Evolutionary conservation across 2,888 invertebrate species (phyloP).

Genomic region (Cacoxenus indagator): DNA sequence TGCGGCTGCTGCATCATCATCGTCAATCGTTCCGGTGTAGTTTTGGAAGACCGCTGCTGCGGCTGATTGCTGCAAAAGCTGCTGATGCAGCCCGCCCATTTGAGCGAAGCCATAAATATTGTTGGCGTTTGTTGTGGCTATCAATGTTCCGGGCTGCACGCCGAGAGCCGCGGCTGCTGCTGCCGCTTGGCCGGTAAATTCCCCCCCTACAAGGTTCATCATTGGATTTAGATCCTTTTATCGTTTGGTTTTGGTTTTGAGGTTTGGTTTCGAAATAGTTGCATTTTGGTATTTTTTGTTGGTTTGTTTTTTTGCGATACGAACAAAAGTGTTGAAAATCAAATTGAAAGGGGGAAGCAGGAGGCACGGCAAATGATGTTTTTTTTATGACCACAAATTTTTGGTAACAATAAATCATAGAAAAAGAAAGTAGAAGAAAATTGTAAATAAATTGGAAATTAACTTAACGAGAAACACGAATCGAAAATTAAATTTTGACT

Average conservation of each 20-base stretch:
- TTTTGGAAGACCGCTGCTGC: constrained; percentile 67
- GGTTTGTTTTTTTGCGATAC: constrained; percentile 7
- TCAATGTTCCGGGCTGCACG: constrained; percentile 64
- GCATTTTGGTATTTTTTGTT: constrained; percentile 15
- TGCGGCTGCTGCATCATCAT: constrained; percentile 47
- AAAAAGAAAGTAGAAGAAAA: constrained; percentile 65
- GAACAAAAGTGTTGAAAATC: constrained; percentile 16
- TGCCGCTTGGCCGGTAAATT: constrained; percentile 69
- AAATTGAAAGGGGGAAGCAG: constrained; percentile 9
- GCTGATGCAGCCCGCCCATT: constrained; percentile 69
- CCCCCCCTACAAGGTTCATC: constrained; percentile 71
- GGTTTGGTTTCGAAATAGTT: constrained; percentile 11
- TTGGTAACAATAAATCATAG: constrained; percentile 52
- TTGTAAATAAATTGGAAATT: constrained; percentile 59
- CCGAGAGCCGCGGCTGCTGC: constrained; percentile 65
- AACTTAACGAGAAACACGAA: constrained; percentile 47
- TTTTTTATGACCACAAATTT: constrained; percentile 1
- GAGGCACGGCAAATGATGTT: constrained; percentile 15
- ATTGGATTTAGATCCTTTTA: constrained; percentile 71
- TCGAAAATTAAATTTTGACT: constrained; percentile 6
- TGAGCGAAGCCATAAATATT: constrained; percentile 69
- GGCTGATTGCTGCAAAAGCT: constrained; percentile 67
- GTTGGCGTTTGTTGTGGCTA: constrained; percentile 59
- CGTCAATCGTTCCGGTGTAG: constrained; percentile 65
- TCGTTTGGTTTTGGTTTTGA: neutral